phyloP scores from a whole-genome alignment of 2,797 vertebrate genomes.

The Heterohyrax brucei region DNA sequence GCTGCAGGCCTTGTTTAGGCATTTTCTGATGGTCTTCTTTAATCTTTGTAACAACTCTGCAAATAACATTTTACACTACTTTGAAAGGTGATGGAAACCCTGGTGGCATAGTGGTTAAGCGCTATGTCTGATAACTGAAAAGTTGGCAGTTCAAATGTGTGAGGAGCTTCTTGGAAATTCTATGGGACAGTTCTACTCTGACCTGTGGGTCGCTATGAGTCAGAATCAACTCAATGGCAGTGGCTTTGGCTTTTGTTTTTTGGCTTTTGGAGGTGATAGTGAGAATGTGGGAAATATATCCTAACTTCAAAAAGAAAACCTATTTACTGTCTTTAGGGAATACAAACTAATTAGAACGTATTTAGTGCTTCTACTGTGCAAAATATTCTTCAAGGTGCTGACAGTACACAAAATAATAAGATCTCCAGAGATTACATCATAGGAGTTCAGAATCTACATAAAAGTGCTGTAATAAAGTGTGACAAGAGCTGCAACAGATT shows the following conservation, averaged over 20 bases:
- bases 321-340: neutral
- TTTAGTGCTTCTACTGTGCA: neutral
- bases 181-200: too few relatives aligned
- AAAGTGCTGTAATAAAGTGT: neutral
- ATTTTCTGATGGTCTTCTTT: neutral
- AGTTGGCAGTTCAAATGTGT: too few relatives aligned
- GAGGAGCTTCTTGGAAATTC: too few relatives aligned
- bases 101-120: too few relatives aligned
- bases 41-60: neutral
- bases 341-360: conserved; percentile 16
- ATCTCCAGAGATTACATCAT: neutral
- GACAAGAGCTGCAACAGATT: neutral
- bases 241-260: too few relatives aligned
- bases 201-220: too few relatives aligned
- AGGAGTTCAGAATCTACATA: accelerated
- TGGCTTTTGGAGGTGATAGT: neutral
- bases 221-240: too few relatives aligned
- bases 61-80: neutral
- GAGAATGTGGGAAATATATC: neutral
- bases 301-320: neutral
- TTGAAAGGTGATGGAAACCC: neutral
- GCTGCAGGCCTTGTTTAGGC: accelerated
- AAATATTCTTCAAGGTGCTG: neutral
- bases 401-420: neutral
- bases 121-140: too few relatives aligned